Evolutionary conservation across 2,888 invertebrate genomes (phyloP).

Genomic region (Diarsia brunnea): DNA sequence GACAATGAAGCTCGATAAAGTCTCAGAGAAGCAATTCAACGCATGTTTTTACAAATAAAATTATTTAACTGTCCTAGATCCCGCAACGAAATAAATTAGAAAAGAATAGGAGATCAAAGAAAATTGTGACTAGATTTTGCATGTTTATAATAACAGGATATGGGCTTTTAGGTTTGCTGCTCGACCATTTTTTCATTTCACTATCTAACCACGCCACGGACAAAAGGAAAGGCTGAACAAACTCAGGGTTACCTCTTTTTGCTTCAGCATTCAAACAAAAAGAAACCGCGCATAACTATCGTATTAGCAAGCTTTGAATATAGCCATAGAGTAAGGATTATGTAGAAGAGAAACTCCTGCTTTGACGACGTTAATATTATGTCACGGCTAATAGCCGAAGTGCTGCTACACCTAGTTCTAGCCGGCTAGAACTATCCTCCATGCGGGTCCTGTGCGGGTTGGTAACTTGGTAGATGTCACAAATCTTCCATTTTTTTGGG

Average conservation of each 20-base stretch:
- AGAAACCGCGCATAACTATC: conserved; percentile 33
- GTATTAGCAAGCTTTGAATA: conserved; percentile 35
- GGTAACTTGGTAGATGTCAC: too few relatives aligned
- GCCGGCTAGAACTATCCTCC: too few relatives aligned
- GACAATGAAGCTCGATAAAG: too few relatives aligned
- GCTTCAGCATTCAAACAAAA: not conserved
- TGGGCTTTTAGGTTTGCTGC: not conserved
- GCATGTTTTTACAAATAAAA: too few relatives aligned
- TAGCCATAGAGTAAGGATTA: conserved; percentile 15
- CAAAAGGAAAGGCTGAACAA: conserved; percentile 28
- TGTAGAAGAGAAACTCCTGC: not conserved
- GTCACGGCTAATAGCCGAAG: too few relatives aligned
- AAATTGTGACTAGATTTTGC: not conserved
- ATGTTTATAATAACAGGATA: not conserved
- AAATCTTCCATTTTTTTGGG: too few relatives aligned
- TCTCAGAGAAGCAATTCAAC: too few relatives aligned
- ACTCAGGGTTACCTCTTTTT: conserved; percentile 7
- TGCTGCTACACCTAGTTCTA: too few relatives aligned
- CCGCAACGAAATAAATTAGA: too few relatives aligned
- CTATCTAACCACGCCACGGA: not conserved
- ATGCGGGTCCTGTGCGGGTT: too few relatives aligned
- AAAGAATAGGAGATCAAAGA: too few relatives aligned
- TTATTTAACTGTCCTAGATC: too few relatives aligned
- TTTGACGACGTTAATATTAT: not conserved
- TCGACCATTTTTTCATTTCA: conserved; percentile 11